Evolutionary conservation across 2,113 vertebrate genomes (phyloP).

Genomic region (Caracal caracal): DNA sequence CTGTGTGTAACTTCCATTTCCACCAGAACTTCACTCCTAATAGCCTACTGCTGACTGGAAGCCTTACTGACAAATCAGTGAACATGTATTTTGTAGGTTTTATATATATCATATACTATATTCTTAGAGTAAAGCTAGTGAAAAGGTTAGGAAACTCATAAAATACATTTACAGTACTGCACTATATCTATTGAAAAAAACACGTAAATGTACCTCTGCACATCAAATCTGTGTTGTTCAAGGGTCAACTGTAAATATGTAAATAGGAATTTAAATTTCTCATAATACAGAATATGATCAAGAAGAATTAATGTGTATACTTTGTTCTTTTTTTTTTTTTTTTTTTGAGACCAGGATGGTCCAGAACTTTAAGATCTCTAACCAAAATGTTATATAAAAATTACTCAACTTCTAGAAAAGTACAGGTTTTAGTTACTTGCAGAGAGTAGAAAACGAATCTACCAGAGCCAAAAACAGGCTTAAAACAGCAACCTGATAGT

Average conservation of each 20-base stretch:
- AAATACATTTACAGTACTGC: background rate
- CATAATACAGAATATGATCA: background rate
- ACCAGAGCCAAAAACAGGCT: background rate
- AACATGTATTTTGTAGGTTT: background rate
- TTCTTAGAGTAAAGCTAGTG: background rate
- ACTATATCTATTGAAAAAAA: background rate
- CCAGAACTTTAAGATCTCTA: background rate
- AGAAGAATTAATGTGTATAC: constrained; percentile 16
- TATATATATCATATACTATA: background rate
- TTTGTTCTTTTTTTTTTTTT: background rate
- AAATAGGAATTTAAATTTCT: background rate
- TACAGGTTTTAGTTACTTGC: background rate
- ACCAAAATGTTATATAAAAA: background rate
- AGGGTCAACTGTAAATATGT: background rate
- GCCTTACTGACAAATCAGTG: background rate
- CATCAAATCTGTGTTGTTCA: background rate
- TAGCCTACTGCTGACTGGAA: background rate
- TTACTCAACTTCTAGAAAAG: background rate
- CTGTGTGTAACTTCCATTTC: background rate
- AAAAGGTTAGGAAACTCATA: background rate
- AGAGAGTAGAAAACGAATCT: background rate
- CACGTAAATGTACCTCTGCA: background rate
- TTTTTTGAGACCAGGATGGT: background rate
- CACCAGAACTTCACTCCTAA: background rate
- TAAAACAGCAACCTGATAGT: background rate